A percentile compares a stretch with the other conserved stretches of the same genome.
Conservation (phyloP, 2,888 invertebrate species). For the Perithous albicinctus region DNA sequence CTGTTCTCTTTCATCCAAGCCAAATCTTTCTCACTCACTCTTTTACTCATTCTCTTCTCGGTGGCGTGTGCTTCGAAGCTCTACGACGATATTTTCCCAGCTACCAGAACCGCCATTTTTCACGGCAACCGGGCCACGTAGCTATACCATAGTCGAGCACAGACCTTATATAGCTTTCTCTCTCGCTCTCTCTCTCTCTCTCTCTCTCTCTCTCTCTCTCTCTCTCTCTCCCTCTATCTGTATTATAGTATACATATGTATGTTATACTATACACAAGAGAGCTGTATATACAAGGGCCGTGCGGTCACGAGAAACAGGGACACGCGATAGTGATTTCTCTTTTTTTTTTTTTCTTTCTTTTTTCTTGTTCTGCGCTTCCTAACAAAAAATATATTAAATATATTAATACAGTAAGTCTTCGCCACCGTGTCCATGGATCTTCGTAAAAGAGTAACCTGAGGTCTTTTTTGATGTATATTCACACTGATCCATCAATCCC, state of each 20-base stretch:
- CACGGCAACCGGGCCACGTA: conserved; percentile 68
- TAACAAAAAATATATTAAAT: neutral
- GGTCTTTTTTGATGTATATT: neutral
- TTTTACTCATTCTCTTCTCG: conserved; percentile 35
- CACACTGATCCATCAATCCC: neutral
- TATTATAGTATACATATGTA: conserved; percentile 39
- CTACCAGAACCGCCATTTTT: conserved; percentile 72
- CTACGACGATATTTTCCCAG: conserved; percentile 68
- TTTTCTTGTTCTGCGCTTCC: conserved; percentile 2
- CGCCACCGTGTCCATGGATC: neutral
- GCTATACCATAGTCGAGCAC: conserved; percentile 37
- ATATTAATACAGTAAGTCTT: neutral
- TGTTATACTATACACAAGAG: conserved; percentile 42
- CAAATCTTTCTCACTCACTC: conserved; percentile 30
- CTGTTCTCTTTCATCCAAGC: neutral
- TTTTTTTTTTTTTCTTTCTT: conserved; percentile 56
- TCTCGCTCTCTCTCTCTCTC: conserved; percentile 27
- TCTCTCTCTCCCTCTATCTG: conserved; percentile 28
- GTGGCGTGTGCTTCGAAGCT: conserved; percentile 63
- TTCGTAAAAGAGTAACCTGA: neutral
- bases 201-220: conserved; percentile 12
- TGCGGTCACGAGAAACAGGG: conserved; percentile 62
- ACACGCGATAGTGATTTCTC: conserved; percentile 66
- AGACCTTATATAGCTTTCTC: conserved; percentile 13
- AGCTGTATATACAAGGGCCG: conserved; percentile 23